Base-by-base conservation (phyloP, 2,113 vertebrate species). In the Pedionomus torquatus region DNA sequence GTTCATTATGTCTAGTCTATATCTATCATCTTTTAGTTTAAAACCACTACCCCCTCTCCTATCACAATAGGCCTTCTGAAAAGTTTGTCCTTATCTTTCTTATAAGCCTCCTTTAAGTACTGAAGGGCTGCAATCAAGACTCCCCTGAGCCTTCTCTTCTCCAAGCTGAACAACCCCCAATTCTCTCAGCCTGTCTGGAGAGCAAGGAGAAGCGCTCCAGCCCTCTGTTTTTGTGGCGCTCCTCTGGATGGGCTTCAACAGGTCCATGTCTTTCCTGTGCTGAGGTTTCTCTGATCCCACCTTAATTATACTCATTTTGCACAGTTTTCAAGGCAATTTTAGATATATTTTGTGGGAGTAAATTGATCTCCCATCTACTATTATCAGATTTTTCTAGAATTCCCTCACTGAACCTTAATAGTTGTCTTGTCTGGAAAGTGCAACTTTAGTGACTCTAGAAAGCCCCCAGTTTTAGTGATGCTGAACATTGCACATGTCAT, bases 1-100 rank as follows among this genome's bases (percentile, higher is more conserved):
- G 8, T 43, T 70, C 35, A 14, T 71, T 71, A 11, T 11, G 11
- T 13, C 23, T 39, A 28, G 12, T 20, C 19, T n/a, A 7, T 11
- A 55, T 25, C 19, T 41, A 6, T 15, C 6, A 3, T 64, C 5
- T 25, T 66, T 30, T 4, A 44, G 13, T 26, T 69, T 60, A 77
- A 78, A 83, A 10, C 9, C 52, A 77, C 31, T 41, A 16, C 4
- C 13, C 8, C 10, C 30, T 41, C 18, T 30, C 18, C 24, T 41
- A 1, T 20, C 0, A 0, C 35, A 12, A 18, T 10, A 25, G 20
- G 9, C 9, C 12, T 12, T 19, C 12, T 52, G 52, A 83, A 68
- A 52, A 6, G 5, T 24, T 10, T 30, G 7, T 43, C 24, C 2
- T 23, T 12, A 15, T 6, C 57, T 63, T 65, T 57, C n/a, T 13